Conservation (phyloP, 2,113 vertebrate species). For the Pavo muticus region DNA sequence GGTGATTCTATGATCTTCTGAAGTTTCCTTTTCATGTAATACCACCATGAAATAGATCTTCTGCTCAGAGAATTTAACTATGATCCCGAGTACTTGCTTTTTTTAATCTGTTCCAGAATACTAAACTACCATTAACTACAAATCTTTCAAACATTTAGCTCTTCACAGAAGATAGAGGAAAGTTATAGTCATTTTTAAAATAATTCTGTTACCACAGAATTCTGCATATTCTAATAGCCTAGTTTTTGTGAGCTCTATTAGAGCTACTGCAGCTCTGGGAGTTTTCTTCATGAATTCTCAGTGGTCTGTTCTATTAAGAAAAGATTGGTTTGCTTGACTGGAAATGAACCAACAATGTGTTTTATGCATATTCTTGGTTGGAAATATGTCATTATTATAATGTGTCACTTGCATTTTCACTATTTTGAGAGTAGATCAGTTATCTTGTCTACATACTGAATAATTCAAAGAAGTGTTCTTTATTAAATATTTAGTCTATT, state of each 20-base stretch:
- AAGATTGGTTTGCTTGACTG: slow-evolving; percentile 64
- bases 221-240: slow-evolving; percentile 36
- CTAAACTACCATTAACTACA: slow-evolving; percentile 5
- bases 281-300: slow-evolving; percentile 43
- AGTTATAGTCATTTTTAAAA: background rate
- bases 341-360: slow-evolving; percentile 64
- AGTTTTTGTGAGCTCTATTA: slow-evolving; percentile 14
- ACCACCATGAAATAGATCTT: slow-evolving; percentile 12
- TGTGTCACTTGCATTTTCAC: slow-evolving; percentile 67
- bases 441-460: slow-evolving; percentile 78
- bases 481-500: slow-evolving; percentile 84
- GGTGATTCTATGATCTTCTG: background rate
- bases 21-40: background rate
- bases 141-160: background rate
- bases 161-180: slow-evolving; percentile 6
- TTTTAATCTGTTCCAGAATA: slow-evolving; percentile 7
- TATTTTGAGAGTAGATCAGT: slow-evolving; percentile 75
- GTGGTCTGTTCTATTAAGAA: slow-evolving; percentile 45
- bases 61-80: background rate
- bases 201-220: slow-evolving; percentile 1
- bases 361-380: slow-evolving; percentile 51
- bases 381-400: slow-evolving; percentile 66
- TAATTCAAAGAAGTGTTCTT: slow-evolving; percentile 81
- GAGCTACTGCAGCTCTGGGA: slow-evolving; percentile 16
- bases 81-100: background rate